phyloP scores from a whole-genome alignment of 1,140 invertebrate species.

The Drosophila ironensis region DNA sequence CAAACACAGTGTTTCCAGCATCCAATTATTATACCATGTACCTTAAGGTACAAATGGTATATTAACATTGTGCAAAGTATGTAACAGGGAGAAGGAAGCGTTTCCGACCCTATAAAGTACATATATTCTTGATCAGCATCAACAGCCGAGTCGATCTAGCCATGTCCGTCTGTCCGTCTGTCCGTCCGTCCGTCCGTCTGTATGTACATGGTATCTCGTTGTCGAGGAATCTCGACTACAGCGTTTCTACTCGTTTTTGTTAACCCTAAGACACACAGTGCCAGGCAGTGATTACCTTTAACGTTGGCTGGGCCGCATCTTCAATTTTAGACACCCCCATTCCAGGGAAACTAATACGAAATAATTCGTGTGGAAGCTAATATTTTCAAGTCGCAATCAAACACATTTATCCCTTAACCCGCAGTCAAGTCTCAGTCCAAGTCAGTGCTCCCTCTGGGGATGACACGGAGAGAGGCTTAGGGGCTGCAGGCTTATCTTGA shows the following conservation, averaged over 20 bases:
- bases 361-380: conserved; percentile 49
- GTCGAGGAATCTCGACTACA: too few relatives aligned
- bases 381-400: conserved; percentile 59
- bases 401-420: conserved; percentile 41
- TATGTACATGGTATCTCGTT: too few relatives aligned
- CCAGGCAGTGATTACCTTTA: conserved; percentile 34
- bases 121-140: too few relatives aligned
- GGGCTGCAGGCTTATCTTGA: conserved; percentile 17
- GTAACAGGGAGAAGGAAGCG: too few relatives aligned
- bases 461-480: neutral
- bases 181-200: too few relatives aligned
- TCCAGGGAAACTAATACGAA: conserved; percentile 42
- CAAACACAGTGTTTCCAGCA: conserved; percentile 4
- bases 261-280: neutral
- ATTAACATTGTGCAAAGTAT: too few relatives aligned
- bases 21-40: conserved; percentile 48
- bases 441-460: neutral
- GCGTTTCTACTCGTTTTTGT: too few relatives aligned
- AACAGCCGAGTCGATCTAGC: too few relatives aligned
- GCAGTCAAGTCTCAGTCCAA: neutral
- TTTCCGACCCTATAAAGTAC: too few relatives aligned
- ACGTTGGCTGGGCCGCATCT: conserved; percentile 12
- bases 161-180: too few relatives aligned
- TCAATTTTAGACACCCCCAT: neutral
- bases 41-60: too few relatives aligned